Conservation (phyloP, 92 coral and sea anemone species). For the Umimayanthus kanabou region DNA sequence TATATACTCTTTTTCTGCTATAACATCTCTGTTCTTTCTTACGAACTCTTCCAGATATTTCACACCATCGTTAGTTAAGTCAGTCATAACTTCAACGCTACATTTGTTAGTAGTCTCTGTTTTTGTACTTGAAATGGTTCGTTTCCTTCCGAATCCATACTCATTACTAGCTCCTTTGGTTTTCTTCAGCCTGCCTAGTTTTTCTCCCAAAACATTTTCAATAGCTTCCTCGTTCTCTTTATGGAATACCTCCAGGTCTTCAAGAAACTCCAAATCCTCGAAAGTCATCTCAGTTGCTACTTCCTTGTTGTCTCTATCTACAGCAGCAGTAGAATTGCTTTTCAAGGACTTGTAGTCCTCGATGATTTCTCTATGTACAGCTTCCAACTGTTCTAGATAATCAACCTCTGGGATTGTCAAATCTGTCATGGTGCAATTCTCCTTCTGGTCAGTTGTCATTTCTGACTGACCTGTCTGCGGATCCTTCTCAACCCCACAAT, state of each 20-base stretch:
- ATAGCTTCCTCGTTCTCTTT: slow-evolving; percentile 15
- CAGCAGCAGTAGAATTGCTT: slow-evolving; percentile 16
- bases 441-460: slow-evolving; percentile 43
- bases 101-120: slow-evolving; percentile 19
- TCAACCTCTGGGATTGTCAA: slow-evolving; percentile 59
- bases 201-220: slow-evolving; percentile 13
- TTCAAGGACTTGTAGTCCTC: slow-evolving; percentile 59
- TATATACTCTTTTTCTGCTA: not conserved
- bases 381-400: slow-evolving; percentile 68
- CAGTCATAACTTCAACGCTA: slow-evolving; percentile 48
- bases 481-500: slow-evolving; percentile 13
- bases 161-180: not conserved
- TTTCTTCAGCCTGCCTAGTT: not conserved
- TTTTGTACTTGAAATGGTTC: not conserved
- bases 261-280: slow-evolving; percentile 41
- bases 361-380: slow-evolving; percentile 57
- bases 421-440: slow-evolving; percentile 62
- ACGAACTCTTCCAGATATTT: slow-evolving; percentile 47
- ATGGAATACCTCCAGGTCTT: slow-evolving; percentile 10
- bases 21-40: slow-evolving; percentile 22
- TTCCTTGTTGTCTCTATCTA: slow-evolving; percentile 33
- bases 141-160: not conserved
- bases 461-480: not conserved
- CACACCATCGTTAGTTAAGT: slow-evolving; percentile 25
- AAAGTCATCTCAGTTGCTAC: slow-evolving; percentile 57